phyloP scores from a whole-genome alignment of 2,113 vertebrate genomes.

The Alectura lathami region DNA sequence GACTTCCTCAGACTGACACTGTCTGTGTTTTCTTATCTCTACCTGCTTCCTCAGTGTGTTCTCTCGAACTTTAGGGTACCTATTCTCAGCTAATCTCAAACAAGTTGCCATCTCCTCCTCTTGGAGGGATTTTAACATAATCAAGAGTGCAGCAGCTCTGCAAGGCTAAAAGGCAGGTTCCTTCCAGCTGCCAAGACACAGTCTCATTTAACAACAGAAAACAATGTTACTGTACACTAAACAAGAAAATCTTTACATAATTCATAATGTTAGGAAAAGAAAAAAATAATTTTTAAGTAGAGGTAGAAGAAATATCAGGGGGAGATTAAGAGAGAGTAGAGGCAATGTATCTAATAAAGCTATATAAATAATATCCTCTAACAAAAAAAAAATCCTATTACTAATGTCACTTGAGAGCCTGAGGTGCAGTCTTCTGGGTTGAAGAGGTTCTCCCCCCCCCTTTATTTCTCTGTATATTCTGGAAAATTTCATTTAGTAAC shows the following conservation, averaged over 20 bases:
- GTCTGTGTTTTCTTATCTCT: background rate
- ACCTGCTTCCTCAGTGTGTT: background rate
- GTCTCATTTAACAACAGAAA: background rate
- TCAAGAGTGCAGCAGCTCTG: background rate
- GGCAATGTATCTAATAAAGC: background rate
- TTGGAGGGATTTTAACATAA: background rate
- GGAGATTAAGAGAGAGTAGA: background rate
- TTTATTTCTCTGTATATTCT: background rate
- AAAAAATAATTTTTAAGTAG: background rate
- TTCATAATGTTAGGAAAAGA: background rate
- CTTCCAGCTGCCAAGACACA: background rate
- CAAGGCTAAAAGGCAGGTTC: background rate
- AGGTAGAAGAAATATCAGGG: background rate
- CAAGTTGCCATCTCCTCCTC: background rate
- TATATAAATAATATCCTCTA: background rate
- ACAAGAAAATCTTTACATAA: background rate
- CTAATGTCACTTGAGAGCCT: background rate
- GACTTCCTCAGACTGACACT: background rate
- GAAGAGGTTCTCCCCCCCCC: background rate
- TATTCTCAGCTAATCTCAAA: background rate
- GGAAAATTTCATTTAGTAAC: background rate
- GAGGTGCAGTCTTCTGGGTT: background rate
- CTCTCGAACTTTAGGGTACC: background rate
- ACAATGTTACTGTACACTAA: background rate
- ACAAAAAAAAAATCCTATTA: background rate